Percentiles rank a stretch among this genome's conserved stretches.
Conservation (phyloP, 2,888 invertebrate genomes). For the Andrena dorsata region DNA sequence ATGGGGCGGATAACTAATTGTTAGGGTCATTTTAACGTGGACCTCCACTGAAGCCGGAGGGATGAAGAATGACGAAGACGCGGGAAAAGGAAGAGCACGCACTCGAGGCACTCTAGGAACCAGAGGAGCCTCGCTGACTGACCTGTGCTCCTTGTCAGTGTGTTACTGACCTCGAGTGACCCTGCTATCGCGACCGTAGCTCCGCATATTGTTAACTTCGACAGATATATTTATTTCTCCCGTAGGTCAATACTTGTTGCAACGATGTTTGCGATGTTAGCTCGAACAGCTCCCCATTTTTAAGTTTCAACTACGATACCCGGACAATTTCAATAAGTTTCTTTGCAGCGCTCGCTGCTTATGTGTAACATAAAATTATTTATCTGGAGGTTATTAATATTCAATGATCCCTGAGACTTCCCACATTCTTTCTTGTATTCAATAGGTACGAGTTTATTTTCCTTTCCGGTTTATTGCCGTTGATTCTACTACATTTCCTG, state of each 20-base stretch:
- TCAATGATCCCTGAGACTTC: not conserved
- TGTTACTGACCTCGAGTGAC: slow-evolving; percentile 85
- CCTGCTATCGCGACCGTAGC: slow-evolving; percentile 81
- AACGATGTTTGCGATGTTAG: too few relatives aligned
- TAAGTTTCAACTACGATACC: not conserved
- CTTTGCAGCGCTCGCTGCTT: not conserved
- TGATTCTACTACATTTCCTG: not conserved
- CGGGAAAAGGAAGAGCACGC: slow-evolving; percentile 8
- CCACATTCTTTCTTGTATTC: not conserved
- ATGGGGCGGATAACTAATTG: not conserved
- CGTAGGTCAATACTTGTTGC: slow-evolving; percentile 18
- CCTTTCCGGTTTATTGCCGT: too few relatives aligned
- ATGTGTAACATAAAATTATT: not conserved
- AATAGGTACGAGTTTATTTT: too few relatives aligned
- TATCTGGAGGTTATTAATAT: not conserved
- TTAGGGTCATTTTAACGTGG: not conserved
- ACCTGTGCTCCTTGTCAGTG: slow-evolving; percentile 78
- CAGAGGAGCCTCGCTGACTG: slow-evolving; percentile 59
- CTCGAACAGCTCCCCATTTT: not conserved
- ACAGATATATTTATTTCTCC: slow-evolving; percentile 71
- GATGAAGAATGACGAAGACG: not conserved
- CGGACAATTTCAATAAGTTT: not conserved
- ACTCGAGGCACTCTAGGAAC: slow-evolving; percentile 47
- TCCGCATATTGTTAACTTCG: slow-evolving; percentile 79
- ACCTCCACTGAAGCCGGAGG: not conserved